Conservation (phyloP, 2,888 invertebrate genomes). For the Stegana nigrithorax region DNA sequence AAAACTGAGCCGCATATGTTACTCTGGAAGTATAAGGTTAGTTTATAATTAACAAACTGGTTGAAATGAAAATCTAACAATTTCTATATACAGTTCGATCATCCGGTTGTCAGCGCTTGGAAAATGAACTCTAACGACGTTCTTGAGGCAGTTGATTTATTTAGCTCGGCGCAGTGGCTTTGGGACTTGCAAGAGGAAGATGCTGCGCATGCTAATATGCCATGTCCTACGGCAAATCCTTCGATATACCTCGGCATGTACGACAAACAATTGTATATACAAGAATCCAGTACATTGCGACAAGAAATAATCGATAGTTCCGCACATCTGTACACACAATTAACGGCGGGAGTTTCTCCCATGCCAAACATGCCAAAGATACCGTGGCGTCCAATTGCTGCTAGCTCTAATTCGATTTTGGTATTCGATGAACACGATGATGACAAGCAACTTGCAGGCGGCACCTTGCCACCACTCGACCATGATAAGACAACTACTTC, state of each 20-base stretch:
- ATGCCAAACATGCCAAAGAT: conserved; percentile 68
- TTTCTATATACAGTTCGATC: conserved; percentile 74
- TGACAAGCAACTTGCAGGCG: conserved; percentile 29
- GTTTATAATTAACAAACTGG: too few relatives aligned
- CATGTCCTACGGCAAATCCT: conserved; percentile 70
- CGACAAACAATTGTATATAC: conserved; percentile 77
- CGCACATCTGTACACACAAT: conserved; percentile 54
- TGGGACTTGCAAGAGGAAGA: conserved; percentile 69
- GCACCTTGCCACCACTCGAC: conserved; percentile 21
- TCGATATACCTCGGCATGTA: conserved; percentile 88
- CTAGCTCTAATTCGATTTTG: conserved; percentile 69
- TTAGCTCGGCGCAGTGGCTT: conserved; percentile 73
- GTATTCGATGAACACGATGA: conserved; percentile 44
- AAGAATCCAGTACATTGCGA: conserved; percentile 62
- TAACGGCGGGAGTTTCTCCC: conserved; percentile 61
- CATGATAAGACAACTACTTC: conserved; percentile 4
- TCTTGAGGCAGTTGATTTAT: conserved; percentile 79
- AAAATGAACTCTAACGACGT: conserved; percentile 75
- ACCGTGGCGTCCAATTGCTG: conserved; percentile 82
- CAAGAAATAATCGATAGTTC: conserved; percentile 57
- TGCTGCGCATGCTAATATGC: conserved; percentile 49
- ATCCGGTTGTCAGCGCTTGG: conserved; percentile 91
- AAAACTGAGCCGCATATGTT: conserved; percentile 72
- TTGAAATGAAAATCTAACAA: conserved; percentile 5
- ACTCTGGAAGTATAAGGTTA: conserved; percentile 83